Base-by-base conservation (phyloP, 2,113 vertebrate genomes). In the Pampusana beccarii region DNA sequence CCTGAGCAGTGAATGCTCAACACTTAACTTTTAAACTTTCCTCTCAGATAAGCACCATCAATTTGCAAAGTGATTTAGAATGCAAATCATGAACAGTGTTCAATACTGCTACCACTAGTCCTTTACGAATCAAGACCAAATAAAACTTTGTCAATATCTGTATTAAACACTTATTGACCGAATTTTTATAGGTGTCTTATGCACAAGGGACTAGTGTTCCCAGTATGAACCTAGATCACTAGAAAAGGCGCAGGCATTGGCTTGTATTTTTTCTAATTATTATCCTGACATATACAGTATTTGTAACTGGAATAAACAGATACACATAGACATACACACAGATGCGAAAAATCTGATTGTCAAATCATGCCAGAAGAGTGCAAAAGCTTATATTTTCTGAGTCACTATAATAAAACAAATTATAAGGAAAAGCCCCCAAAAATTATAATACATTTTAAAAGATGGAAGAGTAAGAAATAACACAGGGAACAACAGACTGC, bases 121-220 rank as follows among this genome's bases (percentile, higher is more conserved):
- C 79, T 96, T 95, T 97, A 92, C 92, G 96, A 97, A 95, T 96
- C 95, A 94, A 94, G 58, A 73, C 67, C 87, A 70, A 86, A 92
- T 87, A 97, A 97, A 95, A 95, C 64, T 94, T 75, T 6, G n/a
- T 97, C 97, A 95, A 94, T 97, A 96, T 95, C 95, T 95, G 50
- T 97, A 95, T 97, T 95, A 97, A 95, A 95, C 74, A 75, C 64
- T 83, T 94, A 96, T 84, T 93, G 95, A 95, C 70, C 66, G 33
- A 91, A 84, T 85, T 86, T 95, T 97, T 95, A 95, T 81, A 57
- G 86, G 83, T 84, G 40, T n/a, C 60, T 96, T 84, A 57, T 78
- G 95, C 95, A 77, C 77, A 82, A 93, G 90, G 65, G 53, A 75
- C 33, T 75, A n/a, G 6, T 42, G 16, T 34, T 91, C 26, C 57